These are phyloP conservation scores for Mirza zaza DNA, from an alignment of 2,113 vertebrate genomes.

Conservation along the genomic window DNA sequence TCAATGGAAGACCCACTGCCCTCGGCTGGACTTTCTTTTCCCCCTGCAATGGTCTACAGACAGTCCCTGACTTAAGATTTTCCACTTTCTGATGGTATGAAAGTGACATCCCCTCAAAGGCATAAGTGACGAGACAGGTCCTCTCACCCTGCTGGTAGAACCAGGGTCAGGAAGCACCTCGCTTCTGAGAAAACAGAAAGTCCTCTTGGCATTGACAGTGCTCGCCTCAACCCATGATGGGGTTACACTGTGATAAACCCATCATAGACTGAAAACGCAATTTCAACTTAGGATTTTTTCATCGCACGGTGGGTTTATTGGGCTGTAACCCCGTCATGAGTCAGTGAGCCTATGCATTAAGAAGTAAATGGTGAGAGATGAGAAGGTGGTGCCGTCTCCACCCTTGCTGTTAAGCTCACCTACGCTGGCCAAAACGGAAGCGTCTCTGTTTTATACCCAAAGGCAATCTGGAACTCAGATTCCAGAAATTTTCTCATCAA, in stretches of 20 bases:
- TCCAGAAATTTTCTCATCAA: neutral
- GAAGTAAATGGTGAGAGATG: no score
- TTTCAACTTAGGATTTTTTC: neutral
- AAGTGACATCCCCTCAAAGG: neutral
- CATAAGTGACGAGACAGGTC: no score
- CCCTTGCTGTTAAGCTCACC: neutral
- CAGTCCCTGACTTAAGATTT: neutral
- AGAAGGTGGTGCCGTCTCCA: fast-evolving
- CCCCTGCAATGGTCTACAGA: neutral
- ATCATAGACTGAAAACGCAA: neutral
- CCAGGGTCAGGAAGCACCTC: no score
- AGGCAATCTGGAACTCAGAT: neutral
- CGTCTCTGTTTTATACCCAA: neutral
- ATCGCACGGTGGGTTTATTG: neutral
- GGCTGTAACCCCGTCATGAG: neutral
- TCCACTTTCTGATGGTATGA: neutral
- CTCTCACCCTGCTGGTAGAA: no score
- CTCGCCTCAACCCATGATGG: no score
- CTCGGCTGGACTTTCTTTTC: neutral
- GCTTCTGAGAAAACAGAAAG: no score
- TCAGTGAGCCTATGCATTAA: neutral
- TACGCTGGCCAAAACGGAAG: neutral
- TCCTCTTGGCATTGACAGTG: no score
- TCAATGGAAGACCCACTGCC: neutral
- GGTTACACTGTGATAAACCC: neutral